Conservation (phyloP, 2,888 invertebrate genomes). For the Electrophaes corylata region DNA sequence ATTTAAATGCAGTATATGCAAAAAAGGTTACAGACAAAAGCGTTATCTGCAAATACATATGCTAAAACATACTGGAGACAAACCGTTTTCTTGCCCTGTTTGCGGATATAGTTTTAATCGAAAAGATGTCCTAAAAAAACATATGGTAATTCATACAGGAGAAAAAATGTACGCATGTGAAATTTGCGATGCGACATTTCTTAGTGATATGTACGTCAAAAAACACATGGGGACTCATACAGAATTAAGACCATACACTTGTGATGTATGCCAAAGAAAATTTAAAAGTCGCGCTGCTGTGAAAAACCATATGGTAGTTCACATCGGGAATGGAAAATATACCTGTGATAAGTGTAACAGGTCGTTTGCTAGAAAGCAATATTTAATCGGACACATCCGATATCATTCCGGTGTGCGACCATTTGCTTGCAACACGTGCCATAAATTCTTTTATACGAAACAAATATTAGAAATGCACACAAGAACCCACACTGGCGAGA, state of each 20-base stretch:
- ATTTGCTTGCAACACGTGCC: constrained; percentile 22
- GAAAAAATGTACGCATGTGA: constrained; percentile 1
- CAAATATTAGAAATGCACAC: neutral
- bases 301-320: constrained; percentile 1
- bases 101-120: neutral
- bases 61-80: neutral
- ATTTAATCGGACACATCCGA: constrained; percentile 15
- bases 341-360: constrained; percentile 18
- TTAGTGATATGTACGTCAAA: neutral
- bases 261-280: constrained; percentile 10
- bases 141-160: neutral
- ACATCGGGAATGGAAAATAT: constrained; percentile 7
- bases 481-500: constrained; percentile 3
- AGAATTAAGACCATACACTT: constrained; percentile 9
- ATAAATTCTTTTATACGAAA: neutral
- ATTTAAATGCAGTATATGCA: neutral
- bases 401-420: constrained; percentile 15
- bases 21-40: neutral
- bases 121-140: neutral
- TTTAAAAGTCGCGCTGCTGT: neutral
- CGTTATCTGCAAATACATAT: neutral
- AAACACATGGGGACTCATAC: constrained; percentile 19
- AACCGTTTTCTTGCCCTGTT: neutral
- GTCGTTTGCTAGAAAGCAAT: neutral
- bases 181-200: neutral